phyloP scores from a whole-genome alignment of 1,140 invertebrate species.

The Drosophila fuyamai region DNA sequence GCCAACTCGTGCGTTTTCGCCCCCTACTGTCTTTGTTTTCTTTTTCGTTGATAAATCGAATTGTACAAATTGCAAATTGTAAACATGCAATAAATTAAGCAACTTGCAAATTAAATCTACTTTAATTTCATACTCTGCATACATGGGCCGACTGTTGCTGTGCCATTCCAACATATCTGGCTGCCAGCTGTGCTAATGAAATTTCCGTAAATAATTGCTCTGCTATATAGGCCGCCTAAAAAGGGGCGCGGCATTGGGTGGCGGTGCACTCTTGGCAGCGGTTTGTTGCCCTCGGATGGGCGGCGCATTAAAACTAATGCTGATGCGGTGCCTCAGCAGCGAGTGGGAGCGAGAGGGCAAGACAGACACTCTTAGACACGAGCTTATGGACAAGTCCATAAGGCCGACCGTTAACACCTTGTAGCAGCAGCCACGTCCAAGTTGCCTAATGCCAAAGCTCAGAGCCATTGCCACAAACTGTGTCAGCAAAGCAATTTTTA shows the following conservation, averaged over 20 bases:
- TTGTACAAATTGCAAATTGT: conserved; percentile 80
- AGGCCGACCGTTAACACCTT: conserved; percentile 80
- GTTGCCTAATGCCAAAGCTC: conserved; percentile 80
- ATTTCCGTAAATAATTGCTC: conserved; percentile 77
- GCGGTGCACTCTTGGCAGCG: conserved; percentile 46
- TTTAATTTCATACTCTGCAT: conserved; percentile 53
- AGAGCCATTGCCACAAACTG: conserved; percentile 81
- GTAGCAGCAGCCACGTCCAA: conserved; percentile 77
- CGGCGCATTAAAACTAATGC: conserved; percentile 79
- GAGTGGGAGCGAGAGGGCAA: background rate
- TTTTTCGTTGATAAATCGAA: conserved; percentile 66
- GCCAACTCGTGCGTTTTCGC: conserved; percentile 61
- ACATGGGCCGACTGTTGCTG: conserved; percentile 43
- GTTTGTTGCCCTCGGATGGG: conserved; percentile 65
- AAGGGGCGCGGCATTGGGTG: conserved; percentile 45
- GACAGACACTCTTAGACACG: conserved; percentile 73
- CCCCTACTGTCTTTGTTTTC: background rate
- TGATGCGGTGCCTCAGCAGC: conserved; percentile 61
- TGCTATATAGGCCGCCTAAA: conserved; percentile 34
- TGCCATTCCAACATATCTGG: conserved; percentile 36
- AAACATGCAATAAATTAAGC: conserved; percentile 80
- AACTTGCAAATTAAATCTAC: conserved; percentile 77
- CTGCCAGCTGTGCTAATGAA: conserved; percentile 74
- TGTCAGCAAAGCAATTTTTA: conserved; percentile 77
- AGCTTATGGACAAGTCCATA: conserved; percentile 80